These are phyloP conservation scores for Ferrisia virgata DNA, from an alignment of 2,888 invertebrate species.

Conservation along the genomic window DNA sequence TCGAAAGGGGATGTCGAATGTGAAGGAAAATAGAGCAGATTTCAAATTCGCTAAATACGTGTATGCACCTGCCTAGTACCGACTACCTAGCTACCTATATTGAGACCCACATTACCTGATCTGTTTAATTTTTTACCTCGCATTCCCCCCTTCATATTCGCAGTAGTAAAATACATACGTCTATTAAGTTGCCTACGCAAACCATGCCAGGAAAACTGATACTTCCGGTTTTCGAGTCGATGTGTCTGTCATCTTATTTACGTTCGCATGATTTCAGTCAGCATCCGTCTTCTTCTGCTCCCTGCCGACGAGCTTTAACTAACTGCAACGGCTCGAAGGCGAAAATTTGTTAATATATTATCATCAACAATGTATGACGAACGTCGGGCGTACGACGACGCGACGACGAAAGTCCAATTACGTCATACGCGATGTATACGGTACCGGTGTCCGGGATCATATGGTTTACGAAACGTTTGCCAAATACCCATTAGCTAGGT, in stretches of 20 bases:
- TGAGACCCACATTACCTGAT: too few species aligned
- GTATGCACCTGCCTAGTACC: too few species aligned
- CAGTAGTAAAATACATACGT: too few species aligned
- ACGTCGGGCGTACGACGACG: neutral
- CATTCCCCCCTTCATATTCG: too few species aligned
- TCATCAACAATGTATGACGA: too few species aligned
- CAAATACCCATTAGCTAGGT: neutral
- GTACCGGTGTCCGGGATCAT: neutral
- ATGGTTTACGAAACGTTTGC: neutral
- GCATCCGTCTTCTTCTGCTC: neutral
- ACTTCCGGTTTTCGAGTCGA: neutral
- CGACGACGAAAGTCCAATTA: neutral
- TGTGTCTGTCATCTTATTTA: neutral
- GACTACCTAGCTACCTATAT: too few species aligned
- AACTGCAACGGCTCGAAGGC: neutral
- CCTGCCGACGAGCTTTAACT: neutral
- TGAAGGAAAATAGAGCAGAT: too few species aligned
- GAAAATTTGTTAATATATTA: neutral
- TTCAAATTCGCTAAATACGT: too few species aligned
- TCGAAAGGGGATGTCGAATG: too few species aligned
- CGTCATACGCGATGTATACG: neutral
- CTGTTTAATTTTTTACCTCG: too few species aligned
- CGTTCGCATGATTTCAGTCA: neutral
- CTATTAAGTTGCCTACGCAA: neutral
- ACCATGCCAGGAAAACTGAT: neutral